phyloP scores from a whole-genome alignment of 2,888 invertebrate species.

The Nematopogon swammerdamellus region DNA sequence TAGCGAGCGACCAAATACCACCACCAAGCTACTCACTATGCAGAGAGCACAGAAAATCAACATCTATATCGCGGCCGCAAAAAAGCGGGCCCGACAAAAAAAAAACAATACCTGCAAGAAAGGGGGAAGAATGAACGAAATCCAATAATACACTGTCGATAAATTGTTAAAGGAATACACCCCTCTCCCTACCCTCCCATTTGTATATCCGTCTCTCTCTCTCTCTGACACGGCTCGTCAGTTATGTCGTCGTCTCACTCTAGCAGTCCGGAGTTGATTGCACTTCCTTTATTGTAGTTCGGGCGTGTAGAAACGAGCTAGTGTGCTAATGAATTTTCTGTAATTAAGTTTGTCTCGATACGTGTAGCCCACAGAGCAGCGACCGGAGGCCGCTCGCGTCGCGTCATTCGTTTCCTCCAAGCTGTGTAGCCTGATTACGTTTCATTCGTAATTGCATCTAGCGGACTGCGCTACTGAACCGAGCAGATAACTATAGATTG shows the following conservation, averaged over 20 bases:
- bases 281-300: not conserved
- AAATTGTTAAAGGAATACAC: not conserved
- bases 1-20: not conserved
- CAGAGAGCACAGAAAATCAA: not conserved
- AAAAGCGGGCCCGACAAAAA: not conserved
- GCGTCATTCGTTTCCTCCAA: too few relatives aligned
- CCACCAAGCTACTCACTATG: not conserved
- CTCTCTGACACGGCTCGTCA: not conserved
- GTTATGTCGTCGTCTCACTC: not conserved
- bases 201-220: not conserved
- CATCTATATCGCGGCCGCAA: not conserved
- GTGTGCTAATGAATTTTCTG: not conserved
- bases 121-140: constrained; percentile 1
- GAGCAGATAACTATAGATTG: too few relatives aligned
- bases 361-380: too few relatives aligned
- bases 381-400: too few relatives aligned
- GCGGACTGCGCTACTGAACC: too few relatives aligned
- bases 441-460: not conserved
- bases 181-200: not conserved
- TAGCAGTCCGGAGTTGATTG: not conserved
- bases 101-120: not conserved
- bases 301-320: not conserved
- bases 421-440: not conserved
- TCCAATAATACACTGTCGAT: constrained; percentile 1
- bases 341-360: not conserved